A percentile compares a stretch with the other conserved stretches of the same genome.
These are phyloP conservation scores for Leptopilina myrica DNA, from an alignment of 2,888 invertebrate genomes.

Conservation along the genomic window DNA sequence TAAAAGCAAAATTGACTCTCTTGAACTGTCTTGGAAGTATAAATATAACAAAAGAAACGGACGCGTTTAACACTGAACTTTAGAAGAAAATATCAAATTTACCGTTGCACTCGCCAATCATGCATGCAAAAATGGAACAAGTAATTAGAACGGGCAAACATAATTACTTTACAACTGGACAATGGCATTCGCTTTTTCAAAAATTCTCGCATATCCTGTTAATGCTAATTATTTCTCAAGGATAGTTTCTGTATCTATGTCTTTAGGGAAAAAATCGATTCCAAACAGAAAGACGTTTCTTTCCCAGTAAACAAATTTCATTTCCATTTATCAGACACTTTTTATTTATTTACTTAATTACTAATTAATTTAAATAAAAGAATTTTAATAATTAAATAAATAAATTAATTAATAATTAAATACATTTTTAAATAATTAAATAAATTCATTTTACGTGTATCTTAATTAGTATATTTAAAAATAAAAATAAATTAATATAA, in stretches of 20 bases:
- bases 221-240: not conserved
- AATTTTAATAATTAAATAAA: too few species aligned
- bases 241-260: not conserved
- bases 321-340: too few species aligned
- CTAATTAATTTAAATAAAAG: too few species aligned
- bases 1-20: constrained; percentile 35
- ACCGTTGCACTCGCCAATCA: constrained; percentile 33
- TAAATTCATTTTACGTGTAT: too few species aligned
- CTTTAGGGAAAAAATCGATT: not conserved
- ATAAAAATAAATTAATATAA: too few species aligned
- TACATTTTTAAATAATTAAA: too few species aligned
- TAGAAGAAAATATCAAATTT: constrained; percentile 24
- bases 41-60: not conserved
- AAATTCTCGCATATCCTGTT: not conserved
- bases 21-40: constrained; percentile 22
- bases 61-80: constrained; percentile 25
- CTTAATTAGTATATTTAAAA: too few species aligned
- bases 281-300: not conserved
- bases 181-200: constrained; percentile 1
- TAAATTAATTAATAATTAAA: too few species aligned
- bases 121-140: constrained; percentile 39
- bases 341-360: too few species aligned
- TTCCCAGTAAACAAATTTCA: too few species aligned
- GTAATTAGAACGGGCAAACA: constrained; percentile 18
- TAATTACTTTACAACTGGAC: constrained; percentile 19